Conservation (phyloP, 1,140 invertebrate species). For the Marisa cornuarietis region DNA sequence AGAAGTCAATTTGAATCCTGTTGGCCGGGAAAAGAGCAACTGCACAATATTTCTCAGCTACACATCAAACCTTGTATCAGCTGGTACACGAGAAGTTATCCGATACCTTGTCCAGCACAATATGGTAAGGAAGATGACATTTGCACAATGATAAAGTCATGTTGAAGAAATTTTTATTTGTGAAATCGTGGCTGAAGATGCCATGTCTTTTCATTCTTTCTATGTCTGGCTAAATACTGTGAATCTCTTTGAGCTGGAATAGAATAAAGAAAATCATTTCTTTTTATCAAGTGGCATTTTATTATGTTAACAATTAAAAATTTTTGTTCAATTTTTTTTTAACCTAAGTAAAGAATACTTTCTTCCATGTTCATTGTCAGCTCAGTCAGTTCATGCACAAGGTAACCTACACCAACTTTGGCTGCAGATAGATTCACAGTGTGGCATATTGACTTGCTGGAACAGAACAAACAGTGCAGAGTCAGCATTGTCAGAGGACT, state of each 20-base stretch:
- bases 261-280: background rate
- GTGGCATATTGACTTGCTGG: no score
- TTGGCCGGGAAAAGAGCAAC: conserved; percentile 50
- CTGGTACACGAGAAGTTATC: conserved; percentile 91
- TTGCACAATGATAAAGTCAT: background rate
- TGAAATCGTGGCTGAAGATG: background rate
- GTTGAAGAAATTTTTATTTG: background rate
- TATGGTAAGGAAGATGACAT: conserved; percentile 70
- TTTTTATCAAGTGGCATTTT: no score
- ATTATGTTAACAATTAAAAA: no score
- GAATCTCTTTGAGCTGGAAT: background rate
- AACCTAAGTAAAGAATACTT: no score
- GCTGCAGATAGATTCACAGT: no score
- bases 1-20: conserved; percentile 54
- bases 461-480: no score
- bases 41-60: conserved; percentile 98
- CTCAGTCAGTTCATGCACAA: no score
- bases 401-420: no score
- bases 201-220: no score
- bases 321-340: no score
- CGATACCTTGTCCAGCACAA: conserved; percentile 85
- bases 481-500: background rate
- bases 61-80: conserved; percentile 97
- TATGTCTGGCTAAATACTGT: background rate
- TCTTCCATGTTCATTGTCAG: no score